Evolutionary conservation across 2,113 vertebrate species (phyloP), one percentile per base, ranked within the genome.

Genomic region (Brachyhypopomus occidentalis): DNA sequence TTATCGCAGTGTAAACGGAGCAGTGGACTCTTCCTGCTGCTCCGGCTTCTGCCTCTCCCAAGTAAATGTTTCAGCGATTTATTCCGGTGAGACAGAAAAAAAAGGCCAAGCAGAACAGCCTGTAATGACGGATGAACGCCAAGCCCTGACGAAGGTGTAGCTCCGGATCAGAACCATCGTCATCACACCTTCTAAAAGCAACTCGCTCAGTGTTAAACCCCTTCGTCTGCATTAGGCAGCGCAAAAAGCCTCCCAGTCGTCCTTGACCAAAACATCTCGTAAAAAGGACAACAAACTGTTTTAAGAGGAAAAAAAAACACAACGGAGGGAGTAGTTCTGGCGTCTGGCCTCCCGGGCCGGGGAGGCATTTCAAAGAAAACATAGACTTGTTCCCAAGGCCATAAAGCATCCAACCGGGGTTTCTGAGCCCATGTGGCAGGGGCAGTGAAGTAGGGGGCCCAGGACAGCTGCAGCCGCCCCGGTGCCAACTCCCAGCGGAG

Each of bases 381-480:
- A 83, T 69, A 66, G 69, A 73, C 76, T 79, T 82, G 77, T 90
- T 92, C 82, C 84, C 78, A 82, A 79, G 83, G 83, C 78, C 36
- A 27, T 88, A 83, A 89, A 92, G 77, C 72, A 84, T 56, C 67
- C 60, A 89, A 87, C 91, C 91, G 52, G 76, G 91, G 91, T 93
- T 90, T 90, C 76, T 67, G 60, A 86, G 87, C 83, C 90, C 89
- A 87, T 88, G 79, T 89, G 90, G 45, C 45, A 52, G 45, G 45
- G 89, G 83, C 27, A 70, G 85, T 82, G 81, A 84, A 87, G 85
- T 77, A 14, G 79, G 84, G 34, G 78, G 60, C 64, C 76, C 63
- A 74, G 22, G 84, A 92, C 94, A 93, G 94, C 92, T 94, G 92
- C 59, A 88, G 92, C 92, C 91, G 59, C 63, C 59, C 86, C 82